Conservation (phyloP, 2,113 vertebrate species). For the Psilopsiagon aurifrons region DNA sequence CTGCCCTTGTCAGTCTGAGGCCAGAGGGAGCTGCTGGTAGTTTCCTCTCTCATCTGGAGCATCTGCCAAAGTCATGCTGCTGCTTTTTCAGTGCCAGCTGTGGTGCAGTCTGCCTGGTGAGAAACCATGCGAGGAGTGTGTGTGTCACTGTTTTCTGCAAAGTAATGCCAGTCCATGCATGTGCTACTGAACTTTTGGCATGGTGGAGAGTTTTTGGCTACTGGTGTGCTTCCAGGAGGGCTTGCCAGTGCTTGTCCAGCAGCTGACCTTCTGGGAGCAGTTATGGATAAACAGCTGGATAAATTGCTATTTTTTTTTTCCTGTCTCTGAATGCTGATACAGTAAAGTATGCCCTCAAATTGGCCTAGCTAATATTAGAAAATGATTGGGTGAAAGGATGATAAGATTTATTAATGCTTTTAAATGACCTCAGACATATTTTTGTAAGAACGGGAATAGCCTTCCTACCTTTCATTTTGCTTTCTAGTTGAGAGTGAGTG, state of each 20-base stretch:
- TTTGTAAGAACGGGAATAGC: neutral
- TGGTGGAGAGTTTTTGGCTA: neutral
- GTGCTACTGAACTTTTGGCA: neutral
- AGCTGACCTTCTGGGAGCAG: conserved; percentile 8
- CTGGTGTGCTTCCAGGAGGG: neutral
- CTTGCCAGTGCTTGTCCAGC: neutral
- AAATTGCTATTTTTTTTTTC: neutral
- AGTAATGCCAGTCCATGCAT: fast-evolving
- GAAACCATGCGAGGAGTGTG: fast-evolving
- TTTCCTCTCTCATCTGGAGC: neutral
- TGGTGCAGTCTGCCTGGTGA: fast-evolving
- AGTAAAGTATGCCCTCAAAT: neutral
- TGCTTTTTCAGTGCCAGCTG: neutral
- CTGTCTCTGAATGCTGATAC: neutral
- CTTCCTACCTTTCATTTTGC: neutral
- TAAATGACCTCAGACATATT: neutral
- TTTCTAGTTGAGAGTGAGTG: neutral
- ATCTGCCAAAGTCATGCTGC: fast-evolving
- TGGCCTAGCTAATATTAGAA: neutral
- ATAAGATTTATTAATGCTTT: neutral
- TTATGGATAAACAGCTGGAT: conserved; percentile 31
- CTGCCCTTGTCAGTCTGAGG: neutral
- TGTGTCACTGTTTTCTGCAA: neutral
- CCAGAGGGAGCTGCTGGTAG: neutral
- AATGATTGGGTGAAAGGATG: neutral